Evolutionary conservation across 2,113 vertebrate species (phyloP).

Genomic region (Anoplopoma fimbria): DNA sequence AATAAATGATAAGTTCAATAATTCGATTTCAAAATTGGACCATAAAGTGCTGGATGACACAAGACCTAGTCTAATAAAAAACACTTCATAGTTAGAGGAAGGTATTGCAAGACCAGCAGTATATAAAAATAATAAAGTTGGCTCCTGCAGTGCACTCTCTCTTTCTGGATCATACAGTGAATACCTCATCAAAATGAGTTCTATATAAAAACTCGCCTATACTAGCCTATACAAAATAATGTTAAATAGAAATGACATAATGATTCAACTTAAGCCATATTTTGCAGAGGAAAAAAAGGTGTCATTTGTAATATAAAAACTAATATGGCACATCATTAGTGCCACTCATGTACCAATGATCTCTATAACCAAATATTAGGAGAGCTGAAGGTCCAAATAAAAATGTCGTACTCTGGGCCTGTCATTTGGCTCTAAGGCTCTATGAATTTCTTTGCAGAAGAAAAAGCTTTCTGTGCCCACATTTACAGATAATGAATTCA

Average conservation of each 20-base stretch:
- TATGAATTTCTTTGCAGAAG: constrained; percentile 56
- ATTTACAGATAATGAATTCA: constrained; percentile 61
- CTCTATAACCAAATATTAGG: constrained; percentile 37
- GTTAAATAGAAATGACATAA: not conserved
- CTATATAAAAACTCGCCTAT: not conserved
- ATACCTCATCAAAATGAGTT: not conserved
- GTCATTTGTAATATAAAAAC: not conserved
- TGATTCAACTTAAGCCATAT: not conserved
- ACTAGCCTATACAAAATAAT: not conserved
- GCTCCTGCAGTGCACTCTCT: not conserved
- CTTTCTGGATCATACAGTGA: not conserved
- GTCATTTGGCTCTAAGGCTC: constrained; percentile 49
- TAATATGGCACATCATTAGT: not conserved
- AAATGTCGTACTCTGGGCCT: constrained; percentile 2
- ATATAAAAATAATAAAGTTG: not conserved
- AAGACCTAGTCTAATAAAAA: constrained; percentile 26
- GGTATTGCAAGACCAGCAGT: not conserved
- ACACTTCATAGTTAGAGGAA: constrained; percentile 6
- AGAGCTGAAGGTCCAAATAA: constrained; percentile 43
- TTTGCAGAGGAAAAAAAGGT: not conserved
- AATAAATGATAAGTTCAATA: constrained; percentile 41
- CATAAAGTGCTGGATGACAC: constrained; percentile 18
- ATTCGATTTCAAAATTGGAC: constrained; percentile 39
- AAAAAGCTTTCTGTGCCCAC: constrained; percentile 42
- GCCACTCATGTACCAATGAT: not conserved